These are phyloP conservation scores for Neofelis nebulosa DNA, from an alignment of 2,113 vertebrate species.

Conservation along the genomic window DNA sequence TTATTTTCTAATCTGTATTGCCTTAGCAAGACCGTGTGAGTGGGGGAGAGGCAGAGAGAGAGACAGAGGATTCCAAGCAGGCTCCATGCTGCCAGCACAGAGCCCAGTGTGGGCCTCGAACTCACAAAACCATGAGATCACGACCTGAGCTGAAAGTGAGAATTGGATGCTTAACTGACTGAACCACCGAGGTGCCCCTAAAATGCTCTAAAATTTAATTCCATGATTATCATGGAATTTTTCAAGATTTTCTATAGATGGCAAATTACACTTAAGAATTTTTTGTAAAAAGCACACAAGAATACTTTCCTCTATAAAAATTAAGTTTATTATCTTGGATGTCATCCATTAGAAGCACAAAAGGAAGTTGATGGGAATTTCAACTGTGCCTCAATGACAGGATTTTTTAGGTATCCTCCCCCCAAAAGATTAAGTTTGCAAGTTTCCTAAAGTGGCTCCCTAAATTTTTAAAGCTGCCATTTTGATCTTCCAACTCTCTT, in stretches of 20 bases:
- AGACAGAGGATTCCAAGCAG: no score
- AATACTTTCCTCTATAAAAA: neutral
- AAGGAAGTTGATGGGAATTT: neutral
- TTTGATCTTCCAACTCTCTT: neutral
- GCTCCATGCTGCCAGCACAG: no score
- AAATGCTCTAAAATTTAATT: constrained; percentile 31
- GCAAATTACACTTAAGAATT: neutral
- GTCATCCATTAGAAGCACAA: neutral
- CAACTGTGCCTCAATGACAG: neutral
- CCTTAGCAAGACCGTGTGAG: neutral
- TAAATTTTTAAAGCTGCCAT: neutral
- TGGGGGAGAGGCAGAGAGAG: no score
- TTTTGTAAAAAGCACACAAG: neutral
- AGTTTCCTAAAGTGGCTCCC: neutral
- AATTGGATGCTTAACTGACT: no score
- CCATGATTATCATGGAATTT: neutral
- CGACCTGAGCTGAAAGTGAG: no score
- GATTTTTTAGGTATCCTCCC: neutral
- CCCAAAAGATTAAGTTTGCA: neutral
- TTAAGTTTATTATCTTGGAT: neutral
- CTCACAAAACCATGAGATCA: no score
- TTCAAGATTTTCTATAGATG: constrained; percentile 23
- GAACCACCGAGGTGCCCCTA: neutral
- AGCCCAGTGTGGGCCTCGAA: no score
- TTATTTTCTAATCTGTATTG: neutral